Evolutionary conservation across 2,888 invertebrate species (phyloP).

Genomic region (Dryobotodes eremita): DNA sequence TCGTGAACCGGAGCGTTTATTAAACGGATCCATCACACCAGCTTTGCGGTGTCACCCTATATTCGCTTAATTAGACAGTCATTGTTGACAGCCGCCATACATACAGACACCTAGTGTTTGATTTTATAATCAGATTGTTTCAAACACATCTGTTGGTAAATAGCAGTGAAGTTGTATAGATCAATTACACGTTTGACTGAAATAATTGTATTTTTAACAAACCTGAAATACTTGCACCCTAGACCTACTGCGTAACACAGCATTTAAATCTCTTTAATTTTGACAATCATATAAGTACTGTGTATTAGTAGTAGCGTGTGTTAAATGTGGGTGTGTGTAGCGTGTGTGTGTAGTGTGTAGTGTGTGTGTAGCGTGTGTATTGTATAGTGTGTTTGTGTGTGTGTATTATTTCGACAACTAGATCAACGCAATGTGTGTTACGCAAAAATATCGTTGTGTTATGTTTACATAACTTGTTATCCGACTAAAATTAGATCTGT

Average conservation of each 20-base stretch:
- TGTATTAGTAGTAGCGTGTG: too few species aligned
- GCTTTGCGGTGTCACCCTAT: conserved; percentile 89
- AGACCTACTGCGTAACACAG: neutral
- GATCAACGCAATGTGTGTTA: conserved; percentile 7
- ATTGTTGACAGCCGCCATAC: conserved; percentile 78
- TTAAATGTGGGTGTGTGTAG: too few species aligned
- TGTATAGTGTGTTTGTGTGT: too few species aligned
- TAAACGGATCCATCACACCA: conserved; percentile 89
- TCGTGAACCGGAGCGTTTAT: conserved; percentile 81
- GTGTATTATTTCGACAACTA: neutral
- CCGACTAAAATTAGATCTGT: neutral
- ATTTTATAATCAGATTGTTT: conserved; percentile 79
- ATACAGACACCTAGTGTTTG: conserved; percentile 71
- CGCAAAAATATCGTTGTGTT: neutral
- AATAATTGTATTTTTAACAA: conserved; percentile 5
- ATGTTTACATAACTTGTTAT: neutral
- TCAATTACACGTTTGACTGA: conserved; percentile 29
- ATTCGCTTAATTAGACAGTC: conserved; percentile 88
- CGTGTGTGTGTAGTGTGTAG: too few species aligned
- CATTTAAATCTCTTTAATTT: conserved; percentile 7
- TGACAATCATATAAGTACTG: too few species aligned
- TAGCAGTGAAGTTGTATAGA: neutral
- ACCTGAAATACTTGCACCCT: neutral
- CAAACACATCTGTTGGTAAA: conserved; percentile 70
- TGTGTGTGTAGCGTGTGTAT: too few species aligned